Evolutionary conservation across 2,113 vertebrate species (phyloP).

Genomic region (Calyptomena viridis): DNA sequence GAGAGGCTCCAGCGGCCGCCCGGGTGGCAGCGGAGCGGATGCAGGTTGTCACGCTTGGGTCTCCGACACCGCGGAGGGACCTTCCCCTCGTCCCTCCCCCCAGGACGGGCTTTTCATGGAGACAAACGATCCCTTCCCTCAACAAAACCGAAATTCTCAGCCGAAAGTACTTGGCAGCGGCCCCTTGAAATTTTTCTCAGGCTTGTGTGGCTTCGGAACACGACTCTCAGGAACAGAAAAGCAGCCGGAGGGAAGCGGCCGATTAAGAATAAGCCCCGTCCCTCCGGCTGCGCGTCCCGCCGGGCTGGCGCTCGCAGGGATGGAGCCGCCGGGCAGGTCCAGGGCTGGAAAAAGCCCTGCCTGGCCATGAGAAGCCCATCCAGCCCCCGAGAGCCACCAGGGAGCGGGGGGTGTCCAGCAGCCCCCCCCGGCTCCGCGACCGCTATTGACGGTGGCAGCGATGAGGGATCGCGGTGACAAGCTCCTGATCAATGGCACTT

Average conservation of each 20-base stretch:
- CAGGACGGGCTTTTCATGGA: neutral
- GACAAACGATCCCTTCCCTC: neutral
- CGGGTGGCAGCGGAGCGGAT: neutral
- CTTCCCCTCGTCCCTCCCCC: neutral
- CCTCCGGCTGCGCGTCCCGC: neutral
- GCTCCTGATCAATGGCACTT: neutral
- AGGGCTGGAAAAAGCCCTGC: neutral
- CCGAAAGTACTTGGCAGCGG: neutral
- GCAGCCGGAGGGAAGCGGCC: neutral
- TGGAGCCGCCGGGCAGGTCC: neutral
- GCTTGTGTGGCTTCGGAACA: neutral
- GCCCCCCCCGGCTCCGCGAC: neutral
- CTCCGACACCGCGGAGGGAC: neutral
- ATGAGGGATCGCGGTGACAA: neutral
- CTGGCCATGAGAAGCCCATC: neutral
- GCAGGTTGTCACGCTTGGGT: conserved; percentile 28
- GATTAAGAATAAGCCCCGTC: neutral
- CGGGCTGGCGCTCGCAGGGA: neutral
- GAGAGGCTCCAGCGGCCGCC: neutral
- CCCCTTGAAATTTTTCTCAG: conserved; percentile 26
- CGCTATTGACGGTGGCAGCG: conserved; percentile 64
- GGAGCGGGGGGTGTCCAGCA: conserved; percentile 39
- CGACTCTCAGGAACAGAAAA: neutral
- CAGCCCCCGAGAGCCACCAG: neutral
- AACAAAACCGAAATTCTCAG: conserved; percentile 4